Conservation (phyloP, 1,140 invertebrate species). For the Globodera rostochiensis region DNA sequence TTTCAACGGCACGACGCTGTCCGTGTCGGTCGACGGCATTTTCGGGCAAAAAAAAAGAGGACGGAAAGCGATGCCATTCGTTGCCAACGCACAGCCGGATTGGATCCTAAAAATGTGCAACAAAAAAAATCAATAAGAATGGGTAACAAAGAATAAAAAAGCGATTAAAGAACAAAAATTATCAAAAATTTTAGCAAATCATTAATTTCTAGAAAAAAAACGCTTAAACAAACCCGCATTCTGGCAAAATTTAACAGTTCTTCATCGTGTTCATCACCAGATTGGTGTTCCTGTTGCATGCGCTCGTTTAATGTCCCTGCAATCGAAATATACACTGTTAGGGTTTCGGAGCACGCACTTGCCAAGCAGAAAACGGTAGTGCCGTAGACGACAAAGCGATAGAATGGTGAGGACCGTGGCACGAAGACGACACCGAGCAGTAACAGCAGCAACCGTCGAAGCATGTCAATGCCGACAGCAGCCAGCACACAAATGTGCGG, state of each 20-base stretch:
- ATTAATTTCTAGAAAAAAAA: neutral
- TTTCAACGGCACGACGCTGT: constrained; percentile 44
- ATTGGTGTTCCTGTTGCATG: constrained; percentile 34
- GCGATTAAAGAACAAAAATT: no score
- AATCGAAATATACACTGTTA: neutral
- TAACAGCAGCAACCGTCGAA: constrained; percentile 57
- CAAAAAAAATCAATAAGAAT: no score
- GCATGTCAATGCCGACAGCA: constrained; percentile 79
- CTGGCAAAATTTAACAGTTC: constrained; percentile 26
- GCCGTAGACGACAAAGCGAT: constrained; percentile 1
- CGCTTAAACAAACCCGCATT: constrained; percentile 41
- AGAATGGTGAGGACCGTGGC: neutral
- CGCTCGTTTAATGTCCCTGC: constrained; percentile 73
- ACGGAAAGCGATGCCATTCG: constrained; percentile 95
- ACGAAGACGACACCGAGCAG: constrained; percentile 1
- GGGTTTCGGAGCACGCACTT: no score
- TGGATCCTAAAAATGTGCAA: constrained; percentile 70
- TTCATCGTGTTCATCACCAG: constrained; percentile 3
- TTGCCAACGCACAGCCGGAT: constrained; percentile 91
- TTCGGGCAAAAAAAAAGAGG: constrained; percentile 89
- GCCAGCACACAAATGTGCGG: constrained; percentile 84
- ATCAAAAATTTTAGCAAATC: no score
- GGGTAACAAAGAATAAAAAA: neutral
- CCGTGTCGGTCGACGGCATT: constrained; percentile 29
- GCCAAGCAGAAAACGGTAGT: neutral